Evolutionary conservation across 2,797 vertebrate genomes (phyloP).

Genomic region (Sylvia borin): DNA sequence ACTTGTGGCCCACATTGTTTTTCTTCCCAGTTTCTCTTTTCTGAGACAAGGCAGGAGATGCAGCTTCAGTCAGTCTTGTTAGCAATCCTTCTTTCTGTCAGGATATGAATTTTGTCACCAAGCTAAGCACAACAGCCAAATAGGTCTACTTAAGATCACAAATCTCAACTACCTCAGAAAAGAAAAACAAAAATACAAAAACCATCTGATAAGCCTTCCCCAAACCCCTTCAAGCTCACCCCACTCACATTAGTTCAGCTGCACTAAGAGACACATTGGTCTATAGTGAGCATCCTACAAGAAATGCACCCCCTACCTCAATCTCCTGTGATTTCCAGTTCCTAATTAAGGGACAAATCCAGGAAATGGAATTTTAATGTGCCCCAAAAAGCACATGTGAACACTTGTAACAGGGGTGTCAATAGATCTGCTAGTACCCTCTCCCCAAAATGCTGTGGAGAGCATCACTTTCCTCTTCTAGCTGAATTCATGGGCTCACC

Average conservation of each 20-base stretch:
- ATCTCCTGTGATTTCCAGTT: background rate
- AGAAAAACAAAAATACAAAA: background rate
- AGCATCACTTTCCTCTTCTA: background rate
- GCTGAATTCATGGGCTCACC: background rate
- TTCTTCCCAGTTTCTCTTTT: background rate
- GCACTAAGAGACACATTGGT: background rate
- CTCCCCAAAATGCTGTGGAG: background rate
- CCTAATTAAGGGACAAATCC: background rate
- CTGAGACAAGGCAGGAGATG: background rate
- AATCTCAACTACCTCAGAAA: background rate
- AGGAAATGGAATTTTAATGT: background rate
- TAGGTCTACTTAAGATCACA: background rate
- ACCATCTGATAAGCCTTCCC: fast-evolving
- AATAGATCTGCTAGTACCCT: background rate
- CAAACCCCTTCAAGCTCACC: background rate
- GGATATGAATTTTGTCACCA: background rate
- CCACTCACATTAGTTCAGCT: background rate
- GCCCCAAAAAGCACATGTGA: fast-evolving
- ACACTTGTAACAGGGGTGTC: background rate
- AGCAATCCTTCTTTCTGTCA: background rate
- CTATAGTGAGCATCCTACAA: background rate
- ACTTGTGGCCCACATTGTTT: background rate
- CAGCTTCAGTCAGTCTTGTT: background rate
- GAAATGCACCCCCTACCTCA: fast-evolving
- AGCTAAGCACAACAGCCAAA: background rate